These are phyloP conservation scores for Trachurus trachurus DNA, from an alignment of 2,797 vertebrate species.

Conservation along the genomic window DNA sequence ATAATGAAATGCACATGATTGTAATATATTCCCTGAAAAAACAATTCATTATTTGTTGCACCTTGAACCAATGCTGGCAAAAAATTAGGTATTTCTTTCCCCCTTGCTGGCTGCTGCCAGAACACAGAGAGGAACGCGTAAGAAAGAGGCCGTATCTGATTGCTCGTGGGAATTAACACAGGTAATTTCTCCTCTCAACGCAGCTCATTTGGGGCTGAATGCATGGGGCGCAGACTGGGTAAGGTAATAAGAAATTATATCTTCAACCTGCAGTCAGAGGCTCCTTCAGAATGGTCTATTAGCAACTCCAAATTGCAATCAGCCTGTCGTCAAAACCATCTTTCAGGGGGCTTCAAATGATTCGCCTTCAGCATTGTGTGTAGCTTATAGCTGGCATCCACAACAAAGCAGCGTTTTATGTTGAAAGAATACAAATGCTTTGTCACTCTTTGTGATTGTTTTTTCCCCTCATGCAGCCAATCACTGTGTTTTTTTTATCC, in stretches of 20 bases:
- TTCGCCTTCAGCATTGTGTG: constrained; percentile 5
- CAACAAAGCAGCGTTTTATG: constrained; percentile 65
- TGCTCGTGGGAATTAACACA: constrained; percentile 46
- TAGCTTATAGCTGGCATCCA: constrained; percentile 11
- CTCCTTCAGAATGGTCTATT: constrained; percentile 51
- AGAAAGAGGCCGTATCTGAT: constrained; percentile 44
- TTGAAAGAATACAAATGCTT: constrained; percentile 57
- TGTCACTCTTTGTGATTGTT: constrained; percentile 41
- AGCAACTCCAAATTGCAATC: constrained; percentile 61
- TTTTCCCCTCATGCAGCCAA: constrained; percentile 40
- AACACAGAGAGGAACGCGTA: constrained; percentile 1
- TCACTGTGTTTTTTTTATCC: constrained; percentile 57
- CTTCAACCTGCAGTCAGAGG: constrained; percentile 39
- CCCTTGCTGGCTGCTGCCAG: neutral
- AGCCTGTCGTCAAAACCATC: constrained; percentile 46
- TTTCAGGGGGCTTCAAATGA: constrained; percentile 40
- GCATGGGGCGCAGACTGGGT: neutral
- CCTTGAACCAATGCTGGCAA: constrained; percentile 29
- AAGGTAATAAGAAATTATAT: constrained; percentile 48
- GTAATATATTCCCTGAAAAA: constrained; percentile 45
- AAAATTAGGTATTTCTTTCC: constrained; percentile 17
- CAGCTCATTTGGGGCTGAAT: constrained; percentile 29
- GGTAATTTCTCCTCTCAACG: constrained; percentile 33
- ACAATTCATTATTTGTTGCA: constrained; percentile 48
- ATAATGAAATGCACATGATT: constrained; percentile 48